Evolutionary conservation across 2,797 vertebrate species (phyloP).

Genomic region (Hirundo rustica): DNA sequence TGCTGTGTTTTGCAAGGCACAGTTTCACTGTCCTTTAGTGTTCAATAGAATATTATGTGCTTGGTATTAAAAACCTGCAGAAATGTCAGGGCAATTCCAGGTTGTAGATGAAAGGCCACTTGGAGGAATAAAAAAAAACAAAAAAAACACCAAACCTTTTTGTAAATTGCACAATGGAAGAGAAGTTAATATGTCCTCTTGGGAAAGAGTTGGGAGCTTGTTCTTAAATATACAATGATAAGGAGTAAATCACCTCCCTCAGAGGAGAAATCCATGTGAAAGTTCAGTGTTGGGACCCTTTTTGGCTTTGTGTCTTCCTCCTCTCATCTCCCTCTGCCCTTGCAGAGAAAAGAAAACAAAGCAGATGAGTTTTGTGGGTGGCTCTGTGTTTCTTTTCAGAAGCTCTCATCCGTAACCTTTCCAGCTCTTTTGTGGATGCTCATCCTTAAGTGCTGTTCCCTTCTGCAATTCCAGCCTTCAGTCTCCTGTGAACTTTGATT

Average conservation of each 20-base stretch:
- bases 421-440: background rate
- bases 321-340: background rate
- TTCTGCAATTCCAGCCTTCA: background rate
- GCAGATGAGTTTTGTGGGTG: background rate
- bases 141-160: background rate
- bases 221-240: background rate
- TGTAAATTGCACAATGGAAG: background rate
- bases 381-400: background rate
- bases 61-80: background rate
- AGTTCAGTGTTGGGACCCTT: background rate
- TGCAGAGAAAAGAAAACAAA: background rate
- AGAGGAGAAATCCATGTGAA: background rate
- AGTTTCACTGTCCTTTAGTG: background rate
- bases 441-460: background rate
- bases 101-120: background rate
- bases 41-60: background rate
- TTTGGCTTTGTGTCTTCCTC: background rate
- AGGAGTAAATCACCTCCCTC: background rate
- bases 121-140: background rate
- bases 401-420: background rate
- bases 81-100: background rate
- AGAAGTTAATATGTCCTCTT: background rate
- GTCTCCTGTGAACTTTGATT: background rate
- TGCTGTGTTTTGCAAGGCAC: background rate
- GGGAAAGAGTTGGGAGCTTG: background rate